A percentile compares a stretch with the other conserved stretches of the same genome.
Conservation (phyloP, 2,113 vertebrate genomes). For the Bubo scandiacus region DNA sequence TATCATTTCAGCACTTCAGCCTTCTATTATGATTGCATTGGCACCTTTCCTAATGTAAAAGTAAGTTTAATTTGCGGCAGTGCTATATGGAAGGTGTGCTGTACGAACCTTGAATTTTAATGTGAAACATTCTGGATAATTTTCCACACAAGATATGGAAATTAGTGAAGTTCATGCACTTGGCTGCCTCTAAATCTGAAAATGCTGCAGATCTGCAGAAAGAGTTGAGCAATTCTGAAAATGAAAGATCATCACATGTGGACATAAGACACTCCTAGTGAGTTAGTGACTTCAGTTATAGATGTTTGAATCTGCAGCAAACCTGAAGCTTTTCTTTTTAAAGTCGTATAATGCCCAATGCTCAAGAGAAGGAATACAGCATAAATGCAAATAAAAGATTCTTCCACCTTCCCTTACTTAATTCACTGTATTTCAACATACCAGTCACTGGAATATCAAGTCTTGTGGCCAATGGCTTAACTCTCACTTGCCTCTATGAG, state of each 20-base stretch:
- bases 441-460: not conserved
- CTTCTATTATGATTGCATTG: constrained; percentile 64
- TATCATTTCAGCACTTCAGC: constrained; percentile 60
- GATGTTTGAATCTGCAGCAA: not conserved
- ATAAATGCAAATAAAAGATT: not conserved
- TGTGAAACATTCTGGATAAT: constrained; percentile 37
- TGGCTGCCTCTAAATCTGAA: constrained; percentile 33
- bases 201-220: not conserved
- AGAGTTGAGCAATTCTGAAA: constrained; percentile 5
- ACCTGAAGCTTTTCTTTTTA: not conserved
- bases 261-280: not conserved
- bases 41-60: constrained; percentile 65
- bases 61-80: constrained; percentile 66
- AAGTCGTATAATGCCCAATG: not conserved
- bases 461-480: not conserved
- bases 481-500: not conserved
- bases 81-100: constrained; percentile 24
- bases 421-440: not conserved
- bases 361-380: not conserved
- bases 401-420: not conserved
- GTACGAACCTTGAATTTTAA: constrained; percentile 63
- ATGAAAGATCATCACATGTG: not conserved
- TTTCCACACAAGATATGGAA: constrained; percentile 40
- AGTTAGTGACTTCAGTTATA: not conserved
- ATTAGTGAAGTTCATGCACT: constrained; percentile 29